A percentile compares a stretch with the other conserved stretches of the same genome.
Evolutionary conservation across 2,888 invertebrate species (phyloP).

Genomic region (Gastracanthus pulcherrimus): DNA sequence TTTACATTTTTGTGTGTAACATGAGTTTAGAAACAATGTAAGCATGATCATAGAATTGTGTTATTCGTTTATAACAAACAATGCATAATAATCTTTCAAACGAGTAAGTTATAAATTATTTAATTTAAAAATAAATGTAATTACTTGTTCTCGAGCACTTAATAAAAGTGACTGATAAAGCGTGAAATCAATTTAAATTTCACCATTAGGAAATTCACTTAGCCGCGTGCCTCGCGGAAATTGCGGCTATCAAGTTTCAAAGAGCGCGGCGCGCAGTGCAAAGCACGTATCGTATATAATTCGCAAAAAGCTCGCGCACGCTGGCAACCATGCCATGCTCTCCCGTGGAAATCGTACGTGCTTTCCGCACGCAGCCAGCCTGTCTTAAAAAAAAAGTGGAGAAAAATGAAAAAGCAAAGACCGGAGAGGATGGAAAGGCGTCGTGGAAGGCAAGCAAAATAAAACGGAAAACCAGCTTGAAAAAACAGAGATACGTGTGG

Average conservation of each 20-base stretch:
- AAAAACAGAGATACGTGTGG: neutral
- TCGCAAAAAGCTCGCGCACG: conserved; percentile 18
- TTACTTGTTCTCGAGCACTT: too few relatives aligned
- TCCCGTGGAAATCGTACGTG: conserved; percentile 30
- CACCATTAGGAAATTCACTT: conserved; percentile 34
- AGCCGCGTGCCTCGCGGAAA: conserved; percentile 5
- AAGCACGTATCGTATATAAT: conserved; percentile 40
- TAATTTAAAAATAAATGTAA: too few relatives aligned
- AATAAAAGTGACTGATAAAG: neutral
- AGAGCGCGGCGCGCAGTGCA: neutral
- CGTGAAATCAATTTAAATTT: conserved; percentile 33
- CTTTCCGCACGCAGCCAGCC: neutral
- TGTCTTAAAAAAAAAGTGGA: neutral
- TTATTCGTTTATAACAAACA: too few relatives aligned
- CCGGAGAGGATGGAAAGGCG: neutral
- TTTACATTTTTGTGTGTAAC: too few relatives aligned
- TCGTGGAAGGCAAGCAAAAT: neutral
- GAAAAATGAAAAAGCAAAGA: neutral
- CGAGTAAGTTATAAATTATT: too few relatives aligned
- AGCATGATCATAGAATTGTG: too few relatives aligned
- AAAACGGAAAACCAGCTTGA: too few relatives aligned
- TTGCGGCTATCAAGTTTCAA: conserved; percentile 34
- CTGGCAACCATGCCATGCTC: too few relatives aligned
- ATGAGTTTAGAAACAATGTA: too few relatives aligned
- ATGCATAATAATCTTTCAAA: too few relatives aligned